Conservation (phyloP, 2,797 vertebrate genomes). For the Smutsia temminckii region DNA sequence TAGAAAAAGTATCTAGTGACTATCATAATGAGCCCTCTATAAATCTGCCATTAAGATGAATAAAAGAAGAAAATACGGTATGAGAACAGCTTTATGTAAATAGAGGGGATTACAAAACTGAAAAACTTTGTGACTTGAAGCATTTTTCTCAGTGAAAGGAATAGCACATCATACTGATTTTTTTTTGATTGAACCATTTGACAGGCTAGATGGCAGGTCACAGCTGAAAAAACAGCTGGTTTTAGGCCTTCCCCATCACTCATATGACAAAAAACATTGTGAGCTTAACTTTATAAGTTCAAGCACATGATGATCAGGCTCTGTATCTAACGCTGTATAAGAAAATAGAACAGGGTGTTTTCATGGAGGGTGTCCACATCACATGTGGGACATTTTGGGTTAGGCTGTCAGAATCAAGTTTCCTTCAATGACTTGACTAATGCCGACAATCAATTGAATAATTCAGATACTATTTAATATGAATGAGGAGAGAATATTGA, state of each 20-base stretch:
- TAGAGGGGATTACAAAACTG: background rate
- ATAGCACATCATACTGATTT: constrained; percentile 57
- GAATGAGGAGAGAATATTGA: constrained; percentile 45
- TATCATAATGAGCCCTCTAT: background rate
- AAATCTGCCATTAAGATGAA: background rate
- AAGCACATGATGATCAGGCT: constrained; percentile 13
- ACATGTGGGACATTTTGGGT: background rate
- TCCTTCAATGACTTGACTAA: background rate
- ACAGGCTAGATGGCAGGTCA: constrained; percentile 71
- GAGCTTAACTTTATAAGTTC: background rate
- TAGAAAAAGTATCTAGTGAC: background rate
- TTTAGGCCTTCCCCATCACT: constrained; percentile 74
- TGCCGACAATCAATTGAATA: constrained; percentile 13
- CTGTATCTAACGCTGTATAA: background rate
- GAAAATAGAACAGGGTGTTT: constrained; percentile 49
- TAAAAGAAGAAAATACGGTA: background rate
- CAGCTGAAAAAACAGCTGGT: constrained; percentile 81
- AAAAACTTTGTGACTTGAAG: constrained; percentile 44
- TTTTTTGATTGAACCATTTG: constrained; percentile 79
- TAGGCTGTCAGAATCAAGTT: constrained; percentile 9
- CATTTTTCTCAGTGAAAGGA: constrained; percentile 69
- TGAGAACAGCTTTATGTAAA: constrained; percentile 18
- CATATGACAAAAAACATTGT: constrained; percentile 43
- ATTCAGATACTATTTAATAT: constrained; percentile 45
- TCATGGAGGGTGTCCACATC: background rate